Evolutionary conservation across 2,113 vertebrate species (phyloP).

Genomic region (Brienomyrus longianalis): DNA sequence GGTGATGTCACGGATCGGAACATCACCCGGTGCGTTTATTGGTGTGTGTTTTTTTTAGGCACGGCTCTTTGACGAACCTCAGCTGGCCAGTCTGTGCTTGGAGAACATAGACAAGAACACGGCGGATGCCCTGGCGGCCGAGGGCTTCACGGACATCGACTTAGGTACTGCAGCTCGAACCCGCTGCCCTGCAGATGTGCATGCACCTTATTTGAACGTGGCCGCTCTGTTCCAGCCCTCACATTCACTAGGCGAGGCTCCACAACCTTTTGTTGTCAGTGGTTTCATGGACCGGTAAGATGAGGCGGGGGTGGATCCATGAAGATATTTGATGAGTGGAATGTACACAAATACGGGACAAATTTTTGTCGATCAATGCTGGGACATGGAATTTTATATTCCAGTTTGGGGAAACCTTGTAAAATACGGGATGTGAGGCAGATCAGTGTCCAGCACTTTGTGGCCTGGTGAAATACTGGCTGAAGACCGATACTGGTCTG

Average conservation of each 20-base stretch:
- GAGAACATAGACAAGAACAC: constrained; percentile 90
- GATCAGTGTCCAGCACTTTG: background rate
- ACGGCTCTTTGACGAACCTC: constrained; percentile 79
- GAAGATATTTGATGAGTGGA: background rate
- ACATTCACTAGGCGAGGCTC: background rate
- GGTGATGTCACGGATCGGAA: background rate
- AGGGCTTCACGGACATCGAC: constrained; percentile 84
- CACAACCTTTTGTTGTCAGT: background rate
- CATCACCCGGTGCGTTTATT: background rate
- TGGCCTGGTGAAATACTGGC: background rate
- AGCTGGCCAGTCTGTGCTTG: constrained; percentile 80
- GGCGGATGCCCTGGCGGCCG: constrained; percentile 71
- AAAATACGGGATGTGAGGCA: background rate
- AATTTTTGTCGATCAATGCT: too few species aligned
- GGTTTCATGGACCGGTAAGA: background rate
- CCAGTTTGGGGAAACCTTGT: background rate
- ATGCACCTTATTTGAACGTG: background rate
- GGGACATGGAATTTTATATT: background rate
- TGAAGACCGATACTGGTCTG: background rate
- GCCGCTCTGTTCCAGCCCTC: background rate
- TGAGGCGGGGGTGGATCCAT: background rate
- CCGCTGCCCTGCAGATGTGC: background rate
- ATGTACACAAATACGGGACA: background rate
- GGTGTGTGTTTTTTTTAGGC: constrained; percentile 52
- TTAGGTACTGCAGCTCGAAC: constrained; percentile 54